These are phyloP conservation scores for Acipenser ruthenus DNA, from an alignment of 2,797 vertebrate genomes.

Conservation along the genomic window DNA sequence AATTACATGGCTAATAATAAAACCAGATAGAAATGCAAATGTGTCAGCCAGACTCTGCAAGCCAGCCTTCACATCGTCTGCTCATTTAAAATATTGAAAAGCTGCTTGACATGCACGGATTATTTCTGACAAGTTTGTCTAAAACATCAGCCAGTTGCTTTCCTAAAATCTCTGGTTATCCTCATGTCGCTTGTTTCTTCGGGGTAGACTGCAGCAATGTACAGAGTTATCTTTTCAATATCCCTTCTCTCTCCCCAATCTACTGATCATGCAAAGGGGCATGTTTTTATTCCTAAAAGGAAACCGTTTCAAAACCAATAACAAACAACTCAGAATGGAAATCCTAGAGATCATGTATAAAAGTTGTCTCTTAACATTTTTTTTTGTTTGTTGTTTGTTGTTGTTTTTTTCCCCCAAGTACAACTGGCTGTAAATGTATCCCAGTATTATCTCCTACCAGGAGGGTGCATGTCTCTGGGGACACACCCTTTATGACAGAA, in stretches of 20 bases:
- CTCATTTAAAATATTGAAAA: slow-evolving; percentile 13
- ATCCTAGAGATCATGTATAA: too few species aligned
- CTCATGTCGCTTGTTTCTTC: slow-evolving; percentile 1
- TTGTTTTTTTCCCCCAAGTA: too few species aligned
- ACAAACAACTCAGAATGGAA: too few species aligned
- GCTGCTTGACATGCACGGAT: slow-evolving; percentile 6
- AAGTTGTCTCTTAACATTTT: too few species aligned
- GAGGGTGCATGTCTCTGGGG: background rate
- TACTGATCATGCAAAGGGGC: background rate
- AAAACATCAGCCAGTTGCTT: background rate
- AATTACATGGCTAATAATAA: too few species aligned
- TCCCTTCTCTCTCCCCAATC: background rate
- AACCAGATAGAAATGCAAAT: too few species aligned
- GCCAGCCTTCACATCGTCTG: slow-evolving; percentile 2
- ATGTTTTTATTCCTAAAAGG: background rate
- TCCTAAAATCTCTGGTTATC: background rate
- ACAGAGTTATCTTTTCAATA: background rate
- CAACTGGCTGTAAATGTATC: too few species aligned
- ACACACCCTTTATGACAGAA: background rate
- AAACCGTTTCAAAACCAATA: too few species aligned
- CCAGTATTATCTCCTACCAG: background rate
- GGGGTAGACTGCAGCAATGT: background rate
- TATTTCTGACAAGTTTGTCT: slow-evolving; percentile 10
- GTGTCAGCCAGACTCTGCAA: too few species aligned
- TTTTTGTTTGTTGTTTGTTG: too few species aligned